phyloP scores from a whole-genome alignment of 2,888 invertebrate genomes.

The Crocallis elinguaria region DNA sequence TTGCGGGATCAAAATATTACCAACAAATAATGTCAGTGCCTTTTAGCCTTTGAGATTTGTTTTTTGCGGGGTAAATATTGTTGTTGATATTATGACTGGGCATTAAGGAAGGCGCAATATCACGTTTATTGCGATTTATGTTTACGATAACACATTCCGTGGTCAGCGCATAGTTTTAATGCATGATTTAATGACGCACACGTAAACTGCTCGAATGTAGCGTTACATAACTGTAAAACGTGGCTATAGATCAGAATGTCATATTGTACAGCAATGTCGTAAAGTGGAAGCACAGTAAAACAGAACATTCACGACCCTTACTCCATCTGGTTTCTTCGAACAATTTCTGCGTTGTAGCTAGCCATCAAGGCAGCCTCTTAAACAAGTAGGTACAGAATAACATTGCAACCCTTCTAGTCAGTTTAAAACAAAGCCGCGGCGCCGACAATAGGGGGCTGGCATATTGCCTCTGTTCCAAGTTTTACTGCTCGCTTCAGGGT shows the following conservation, averaged over 20 bases:
- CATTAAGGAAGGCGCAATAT: constrained; percentile 27
- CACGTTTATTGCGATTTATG: constrained; percentile 31
- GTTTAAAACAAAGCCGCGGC: constrained; percentile 73
- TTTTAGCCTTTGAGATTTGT: constrained; percentile 48
- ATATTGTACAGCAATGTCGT: constrained; percentile 5
- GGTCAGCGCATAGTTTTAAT: constrained; percentile 28
- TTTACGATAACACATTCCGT: constrained; percentile 24
- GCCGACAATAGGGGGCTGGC: constrained; percentile 71
- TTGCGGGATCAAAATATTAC: constrained; percentile 73
- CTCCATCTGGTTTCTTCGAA: constrained; percentile 26
- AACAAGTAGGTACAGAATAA: constrained; percentile 40
- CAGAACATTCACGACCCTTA: constrained; percentile 23
- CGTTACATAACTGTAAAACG: not conserved
- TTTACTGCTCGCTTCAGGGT: constrained; percentile 74
- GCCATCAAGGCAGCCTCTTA: constrained; percentile 34
- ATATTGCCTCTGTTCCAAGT: constrained; percentile 74
- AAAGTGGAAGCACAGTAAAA: constrained; percentile 20
- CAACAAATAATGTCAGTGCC: constrained; percentile 60
- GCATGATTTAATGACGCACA: constrained; percentile 17
- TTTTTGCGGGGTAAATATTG: constrained; percentile 42
- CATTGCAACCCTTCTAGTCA: constrained; percentile 62
- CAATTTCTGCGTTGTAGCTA: constrained; percentile 35
- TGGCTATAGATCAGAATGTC: not conserved
- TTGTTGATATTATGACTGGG: constrained; percentile 29
- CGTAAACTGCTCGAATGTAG: constrained; percentile 6